Evolutionary conservation across 2,797 vertebrate species (phyloP).

Genomic region (Cephalopachus bancanus): DNA sequence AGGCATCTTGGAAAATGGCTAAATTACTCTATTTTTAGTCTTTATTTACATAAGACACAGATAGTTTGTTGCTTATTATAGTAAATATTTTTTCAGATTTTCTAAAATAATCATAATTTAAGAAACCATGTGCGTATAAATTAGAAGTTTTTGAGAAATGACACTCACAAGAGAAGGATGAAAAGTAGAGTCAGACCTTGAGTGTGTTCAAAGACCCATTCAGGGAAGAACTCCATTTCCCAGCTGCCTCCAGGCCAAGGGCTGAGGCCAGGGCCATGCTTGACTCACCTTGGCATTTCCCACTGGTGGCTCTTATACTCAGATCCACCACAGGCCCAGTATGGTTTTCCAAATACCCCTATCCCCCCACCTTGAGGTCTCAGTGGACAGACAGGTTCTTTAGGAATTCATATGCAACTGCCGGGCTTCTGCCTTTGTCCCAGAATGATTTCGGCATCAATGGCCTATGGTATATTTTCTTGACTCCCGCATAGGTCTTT

Average conservation of each 20-base stretch:
- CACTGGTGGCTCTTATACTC: neutral
- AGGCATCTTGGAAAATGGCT: conserved; percentile 28
- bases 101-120: neutral
- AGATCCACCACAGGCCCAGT: neutral
- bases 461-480: neutral
- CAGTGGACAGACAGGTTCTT: conserved; percentile 15
- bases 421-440: neutral
- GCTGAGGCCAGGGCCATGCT: neutral
- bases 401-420: neutral
- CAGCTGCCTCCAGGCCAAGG: neutral
- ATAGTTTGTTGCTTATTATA: neutral
- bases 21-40: neutral
- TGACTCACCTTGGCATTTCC: neutral
- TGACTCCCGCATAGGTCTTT: neutral
- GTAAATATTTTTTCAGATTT: conserved; percentile 1
- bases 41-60: conserved; percentile 26
- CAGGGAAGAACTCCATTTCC: neutral
- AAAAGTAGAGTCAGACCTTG: neutral
- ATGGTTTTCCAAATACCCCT: neutral
- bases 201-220: neutral
- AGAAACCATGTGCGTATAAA: conserved; percentile 2
- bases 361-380: neutral
- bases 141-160: conserved; percentile 60
- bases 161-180: neutral
- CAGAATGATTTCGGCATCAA: neutral